Percentiles rank a stretch among this genome's conserved stretches.
phyloP scores from a whole-genome alignment of 2,888 invertebrate genomes.

The Napeogenes inachia region DNA sequence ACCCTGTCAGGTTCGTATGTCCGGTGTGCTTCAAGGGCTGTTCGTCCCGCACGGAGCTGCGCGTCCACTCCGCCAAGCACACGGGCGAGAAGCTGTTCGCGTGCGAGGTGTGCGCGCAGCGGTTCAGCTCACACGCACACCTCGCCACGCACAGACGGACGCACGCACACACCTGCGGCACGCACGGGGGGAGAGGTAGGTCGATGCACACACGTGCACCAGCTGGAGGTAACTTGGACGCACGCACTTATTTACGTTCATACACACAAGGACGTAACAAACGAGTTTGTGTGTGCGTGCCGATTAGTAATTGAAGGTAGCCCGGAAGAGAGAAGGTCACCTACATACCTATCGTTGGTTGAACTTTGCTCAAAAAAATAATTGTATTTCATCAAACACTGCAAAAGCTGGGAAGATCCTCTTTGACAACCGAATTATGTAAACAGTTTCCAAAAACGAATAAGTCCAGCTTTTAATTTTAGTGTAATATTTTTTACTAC shows the following conservation, averaged over 20 bases:
- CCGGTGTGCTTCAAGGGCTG: conserved; percentile 68
- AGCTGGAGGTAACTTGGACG: too few relatives aligned
- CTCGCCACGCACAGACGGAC: conserved; percentile 64
- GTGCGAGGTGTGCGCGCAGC: conserved; percentile 58
- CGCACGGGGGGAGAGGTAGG: conserved; percentile 48
- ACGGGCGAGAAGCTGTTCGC: conserved; percentile 68
- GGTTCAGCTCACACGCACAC: conserved; percentile 66
- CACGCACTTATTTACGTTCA: too few relatives aligned
- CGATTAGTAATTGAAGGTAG: too few relatives aligned
- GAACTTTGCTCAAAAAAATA: too few relatives aligned
- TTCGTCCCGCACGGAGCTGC: conserved; percentile 65
- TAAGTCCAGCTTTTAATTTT: background rate
- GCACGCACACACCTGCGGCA: conserved; percentile 43
- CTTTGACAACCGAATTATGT: too few relatives aligned
- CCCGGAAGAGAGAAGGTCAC: too few relatives aligned
- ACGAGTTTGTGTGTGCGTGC: too few relatives aligned
- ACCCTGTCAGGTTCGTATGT: conserved; percentile 61
- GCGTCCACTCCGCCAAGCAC: conserved; percentile 62
- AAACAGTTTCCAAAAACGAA: too few relatives aligned
- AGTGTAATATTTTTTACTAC: background rate
- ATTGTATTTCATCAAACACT: too few relatives aligned
- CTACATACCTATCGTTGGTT: too few relatives aligned
- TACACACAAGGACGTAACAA: too few relatives aligned
- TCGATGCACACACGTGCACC: conserved; percentile 42
- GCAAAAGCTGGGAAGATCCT: too few relatives aligned